Base-by-base conservation (phyloP, 2,113 vertebrate species). In the Lasiurus cinereus region DNA sequence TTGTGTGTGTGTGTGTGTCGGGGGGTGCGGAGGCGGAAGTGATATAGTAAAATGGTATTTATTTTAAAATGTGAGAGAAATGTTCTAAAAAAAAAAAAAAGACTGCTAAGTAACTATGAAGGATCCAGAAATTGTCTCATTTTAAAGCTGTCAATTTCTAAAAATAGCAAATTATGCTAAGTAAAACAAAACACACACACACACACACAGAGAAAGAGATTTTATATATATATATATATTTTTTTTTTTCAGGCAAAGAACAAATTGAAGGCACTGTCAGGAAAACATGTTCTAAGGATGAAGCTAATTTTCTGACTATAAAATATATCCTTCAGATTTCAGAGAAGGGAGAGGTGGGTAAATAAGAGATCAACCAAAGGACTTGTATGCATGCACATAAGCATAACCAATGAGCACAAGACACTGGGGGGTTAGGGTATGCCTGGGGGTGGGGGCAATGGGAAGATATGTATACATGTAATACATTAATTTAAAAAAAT, bases 51-150 rank as follows among this genome's bases (percentile, higher is more conserved):
- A n/a, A 7, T 21, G 54, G 15, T 50, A 77, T 62, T 95, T 83
- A 46, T 43, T 83, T 43, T 77, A 92, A 95, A 95, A 62, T 76
- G 14, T 9, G n/a, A 78, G 59, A 83, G 39, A 62, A 43, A 74
- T 62, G 39, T 24, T 21, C 50, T 88, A 22, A 3, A 9, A 70
- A 83, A 9, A 69, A 83, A 83, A 48, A 88, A 82, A 92, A 24
- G 52, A 70, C 16, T 59, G 83, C 74, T 95, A 88, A 88, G 72
- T 78, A 89, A 88, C 64, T 78, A 84, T 54, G 83, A 92, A 92
- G 22, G 39, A 46, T 13, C 33, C 72, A 92, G 43, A 6, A 89
- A 78, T 46, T 54, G 62, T 78, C 72, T 52, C 18, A 24, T 90
- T 78, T 73, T 14, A 89, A 91, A 95, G 69, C 3, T 31, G 43